Evolutionary conservation across 2,113 vertebrate genomes (phyloP).

Genomic region (Neoarius graeffei): DNA sequence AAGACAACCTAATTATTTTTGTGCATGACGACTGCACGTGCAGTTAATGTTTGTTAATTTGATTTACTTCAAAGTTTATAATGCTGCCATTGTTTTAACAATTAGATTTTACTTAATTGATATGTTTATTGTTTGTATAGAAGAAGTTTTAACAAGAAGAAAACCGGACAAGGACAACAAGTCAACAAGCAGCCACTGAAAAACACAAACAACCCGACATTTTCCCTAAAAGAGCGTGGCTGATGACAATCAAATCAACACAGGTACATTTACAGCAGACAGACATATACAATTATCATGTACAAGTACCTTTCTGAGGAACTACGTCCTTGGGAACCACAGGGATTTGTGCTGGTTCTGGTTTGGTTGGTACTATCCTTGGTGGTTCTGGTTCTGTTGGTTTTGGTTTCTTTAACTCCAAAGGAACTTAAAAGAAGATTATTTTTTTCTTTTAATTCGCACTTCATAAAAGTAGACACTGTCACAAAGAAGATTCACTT

Average conservation of each 20-base stretch:
- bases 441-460: not conserved
- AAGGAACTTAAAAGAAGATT: slow-evolving; percentile 75
- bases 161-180: slow-evolving; percentile 6
- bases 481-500: slow-evolving; percentile 61
- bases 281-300: not conserved
- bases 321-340: slow-evolving; percentile 20
- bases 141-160: not conserved
- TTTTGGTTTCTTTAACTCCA: slow-evolving; percentile 71
- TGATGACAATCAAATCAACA: slow-evolving; percentile 1
- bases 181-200: slow-evolving; percentile 19
- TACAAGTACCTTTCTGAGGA: slow-evolving; percentile 31
- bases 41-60: not conserved
- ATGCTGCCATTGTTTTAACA: not conserved
- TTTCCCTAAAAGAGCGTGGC: slow-evolving; percentile 40
- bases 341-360: slow-evolving; percentile 8
- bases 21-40: not conserved
- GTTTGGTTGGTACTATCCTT: slow-evolving; percentile 35
- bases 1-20: not conserved
- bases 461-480: slow-evolving; percentile 42
- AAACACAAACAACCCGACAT: not conserved
- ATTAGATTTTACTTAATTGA: not conserved
- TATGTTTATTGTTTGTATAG: not conserved
- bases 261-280: not conserved
- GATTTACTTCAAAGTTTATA: not conserved
- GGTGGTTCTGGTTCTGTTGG: slow-evolving; percentile 71